Evolutionary conservation across 2,888 invertebrate genomes (phyloP), one percentile per base, ranked within the genome.

Genomic region (Digitonthophagus gazella): DNA sequence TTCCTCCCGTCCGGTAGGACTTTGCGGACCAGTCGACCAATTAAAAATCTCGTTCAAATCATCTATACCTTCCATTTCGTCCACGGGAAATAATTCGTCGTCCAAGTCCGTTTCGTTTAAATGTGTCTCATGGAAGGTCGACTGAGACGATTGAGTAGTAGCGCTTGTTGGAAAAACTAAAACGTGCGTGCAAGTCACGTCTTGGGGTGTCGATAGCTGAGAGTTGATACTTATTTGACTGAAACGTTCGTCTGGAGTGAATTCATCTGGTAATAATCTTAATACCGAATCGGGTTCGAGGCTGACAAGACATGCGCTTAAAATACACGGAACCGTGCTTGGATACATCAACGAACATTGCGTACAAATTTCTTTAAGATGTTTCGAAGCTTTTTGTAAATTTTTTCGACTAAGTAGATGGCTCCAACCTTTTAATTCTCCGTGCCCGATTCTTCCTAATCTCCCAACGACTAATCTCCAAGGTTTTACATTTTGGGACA

Each of bases 81-180:
- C 72, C 58, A 87, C 89, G 58, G 86, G 86, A 74, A 91, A 88
- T 64, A 92, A 83, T 76, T 90, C 90, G 73, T 88, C 88, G 74
- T 91, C 91, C 56, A 89, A 81, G 75, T 90, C 91, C 20, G 89
- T 87, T 16, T 86, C 87, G 75, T 88, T 88, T 74, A 88, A 88
- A 77, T 90, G 89, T 74, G 88, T 87, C 77, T 90, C 90, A 80
- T 81, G 80, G 82, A 91, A 91, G 67, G 90, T 88, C 63, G 90
- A 89, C 81, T 91, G 91, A 55, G 90, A 89, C 15, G 90, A 91
- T 88, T 95, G 95, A 70, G 96, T 95, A 69, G 95, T 95, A 58
- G 97, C 96, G 71, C 95, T 97, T 56, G 97, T 98, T 65, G 98
- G 98, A 85, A 99, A 98, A 75, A 98, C 98, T 76, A 99, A 89